phyloP scores from a whole-genome alignment of 2,797 vertebrate genomes.

The Phrynocephalus forsythii region DNA sequence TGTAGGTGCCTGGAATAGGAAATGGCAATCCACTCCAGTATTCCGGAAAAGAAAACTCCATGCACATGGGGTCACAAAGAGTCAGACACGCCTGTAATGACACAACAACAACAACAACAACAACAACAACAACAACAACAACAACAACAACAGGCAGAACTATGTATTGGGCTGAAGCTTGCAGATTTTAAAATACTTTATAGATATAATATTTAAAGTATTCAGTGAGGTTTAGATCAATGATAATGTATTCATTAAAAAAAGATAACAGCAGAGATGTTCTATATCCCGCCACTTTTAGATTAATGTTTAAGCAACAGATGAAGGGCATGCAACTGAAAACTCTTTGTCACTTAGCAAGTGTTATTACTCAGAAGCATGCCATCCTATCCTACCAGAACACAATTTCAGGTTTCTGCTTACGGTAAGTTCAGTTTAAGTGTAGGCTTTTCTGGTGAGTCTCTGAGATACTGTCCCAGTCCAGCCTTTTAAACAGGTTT shows the following conservation, averaged over 20 bases:
- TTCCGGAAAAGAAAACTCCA: too few species aligned
- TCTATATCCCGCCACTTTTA: conserved; percentile 14
- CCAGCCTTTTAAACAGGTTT: not conserved
- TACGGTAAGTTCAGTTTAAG: conserved; percentile 22
- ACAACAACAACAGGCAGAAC: not conserved
- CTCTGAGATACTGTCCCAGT: not conserved
- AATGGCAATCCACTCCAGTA: too few species aligned
- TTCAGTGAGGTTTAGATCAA: conserved; percentile 57
- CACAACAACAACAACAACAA: too few species aligned
- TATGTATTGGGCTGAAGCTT: not conserved
- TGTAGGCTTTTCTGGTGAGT: not conserved
- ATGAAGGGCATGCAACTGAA: conserved; percentile 52
- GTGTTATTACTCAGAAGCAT: conserved; percentile 33
- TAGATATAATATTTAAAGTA: conserved; percentile 24
- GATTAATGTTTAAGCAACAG: conserved; percentile 57
- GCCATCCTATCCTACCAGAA: not conserved
- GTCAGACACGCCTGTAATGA: too few species aligned
- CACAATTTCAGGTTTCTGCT: conserved; percentile 33
- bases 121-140: too few species aligned
- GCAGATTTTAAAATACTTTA: not conserved
- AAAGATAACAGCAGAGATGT: conserved; percentile 38
- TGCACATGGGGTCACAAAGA: too few species aligned
- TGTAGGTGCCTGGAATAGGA: too few species aligned
- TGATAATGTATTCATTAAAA: conserved; percentile 36
- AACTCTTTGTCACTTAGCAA: conserved; percentile 53